Percentiles rank a stretch among this genome's conserved stretches.
Evolutionary conservation across 2,113 vertebrate genomes (phyloP).

Genomic region (Ciconia boyciana): DNA sequence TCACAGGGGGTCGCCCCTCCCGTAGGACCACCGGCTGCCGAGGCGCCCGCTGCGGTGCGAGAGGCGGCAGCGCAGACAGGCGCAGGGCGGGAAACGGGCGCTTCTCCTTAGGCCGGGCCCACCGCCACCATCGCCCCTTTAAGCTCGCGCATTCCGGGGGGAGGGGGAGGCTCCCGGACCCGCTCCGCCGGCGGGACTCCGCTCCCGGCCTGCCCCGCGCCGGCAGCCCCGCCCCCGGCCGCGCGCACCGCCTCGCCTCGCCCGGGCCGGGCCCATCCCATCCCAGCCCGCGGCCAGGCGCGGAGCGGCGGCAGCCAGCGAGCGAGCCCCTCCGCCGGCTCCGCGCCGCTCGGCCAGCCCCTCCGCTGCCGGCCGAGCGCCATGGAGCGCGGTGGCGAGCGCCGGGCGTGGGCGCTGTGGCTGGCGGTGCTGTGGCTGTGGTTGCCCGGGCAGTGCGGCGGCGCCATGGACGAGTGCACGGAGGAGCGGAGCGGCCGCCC

Average conservation of each 20-base stretch:
- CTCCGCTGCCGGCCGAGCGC: background rate
- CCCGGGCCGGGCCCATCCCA: background rate
- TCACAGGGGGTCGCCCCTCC: too few relatives aligned
- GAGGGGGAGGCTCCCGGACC: background rate
- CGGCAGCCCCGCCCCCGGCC: background rate
- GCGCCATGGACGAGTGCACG: slow-evolving; percentile 91
- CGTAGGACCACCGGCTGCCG: background rate
- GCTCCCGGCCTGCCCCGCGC: slow-evolving; percentile 25
- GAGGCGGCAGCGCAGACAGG: background rate
- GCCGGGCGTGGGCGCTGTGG: slow-evolving; percentile 25
- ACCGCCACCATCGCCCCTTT: background rate
- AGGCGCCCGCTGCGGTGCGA: too few relatives aligned
- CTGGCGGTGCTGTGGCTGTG: slow-evolving; percentile 43
- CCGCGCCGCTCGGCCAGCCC: background rate
- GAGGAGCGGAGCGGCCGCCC: slow-evolving; percentile 74
- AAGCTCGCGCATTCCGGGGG: background rate
- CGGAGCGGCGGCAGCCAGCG: background rate
- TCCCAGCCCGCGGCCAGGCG: background rate
- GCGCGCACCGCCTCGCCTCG: background rate
- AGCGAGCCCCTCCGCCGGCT: background rate
- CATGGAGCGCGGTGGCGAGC: background rate
- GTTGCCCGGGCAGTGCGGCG: slow-evolving; percentile 51
- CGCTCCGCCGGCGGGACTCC: background rate
- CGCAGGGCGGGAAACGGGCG: rapidly evolving
- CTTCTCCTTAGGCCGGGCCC: background rate